Base-by-base conservation (phyloP, 1,140 invertebrate genomes). In the Alviniconcha marisindica region DNA sequence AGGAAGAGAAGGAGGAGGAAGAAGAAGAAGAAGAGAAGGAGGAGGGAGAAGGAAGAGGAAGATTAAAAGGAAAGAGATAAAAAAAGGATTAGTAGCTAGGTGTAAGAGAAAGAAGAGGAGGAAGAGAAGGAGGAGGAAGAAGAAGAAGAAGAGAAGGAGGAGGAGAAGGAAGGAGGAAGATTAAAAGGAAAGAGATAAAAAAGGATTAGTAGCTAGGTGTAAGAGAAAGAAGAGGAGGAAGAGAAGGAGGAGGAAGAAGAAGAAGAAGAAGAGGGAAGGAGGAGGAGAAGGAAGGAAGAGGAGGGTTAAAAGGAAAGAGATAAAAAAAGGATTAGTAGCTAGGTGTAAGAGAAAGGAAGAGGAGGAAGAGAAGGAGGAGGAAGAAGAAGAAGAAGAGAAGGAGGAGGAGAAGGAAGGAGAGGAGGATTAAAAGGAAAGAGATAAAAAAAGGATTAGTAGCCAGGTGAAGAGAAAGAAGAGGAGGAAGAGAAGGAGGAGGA, bases 321-420 rank as follows among this genome's bases (percentile, higher is more conserved):
- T 42, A 73, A 44, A 4, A 36, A 44, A 48, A 73, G 40, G n/a
- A 48, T 48, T 7, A 54, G 42, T 28, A 48, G 31, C 38, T 28
- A 48, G 18, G 77, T 48, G 44, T 12, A 48, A 78, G 44, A 78
- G 44, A 51, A n/a, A 78, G 44, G n/a, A n/a, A n/a, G 18, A 42
- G 44, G 12, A 33, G 77, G 44, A n/a, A n/a, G n/a, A 31, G 24
- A n/a, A 31, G 31, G 15, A 12, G n/a, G n/a, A n/a, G n/a, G 15
- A n/a, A 71, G n/a, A 15, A 71, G n/a, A 28, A 38, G n/a, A 15
- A 71, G n/a, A 28, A 71, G n/a, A n/a, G n/a, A 31, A 71, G 66
- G 15, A 28, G 51, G 31, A 24, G 31, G 24, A 28, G 31, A 21
- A 54, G 1, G 51, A 28, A 54, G 48, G n/a, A 51, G 7, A 36